Percentiles rank a stretch among this genome's conserved stretches.
Evolutionary conservation across 2,888 invertebrate genomes (phyloP).

Genomic region (Chrysopilus asiliformis): DNA sequence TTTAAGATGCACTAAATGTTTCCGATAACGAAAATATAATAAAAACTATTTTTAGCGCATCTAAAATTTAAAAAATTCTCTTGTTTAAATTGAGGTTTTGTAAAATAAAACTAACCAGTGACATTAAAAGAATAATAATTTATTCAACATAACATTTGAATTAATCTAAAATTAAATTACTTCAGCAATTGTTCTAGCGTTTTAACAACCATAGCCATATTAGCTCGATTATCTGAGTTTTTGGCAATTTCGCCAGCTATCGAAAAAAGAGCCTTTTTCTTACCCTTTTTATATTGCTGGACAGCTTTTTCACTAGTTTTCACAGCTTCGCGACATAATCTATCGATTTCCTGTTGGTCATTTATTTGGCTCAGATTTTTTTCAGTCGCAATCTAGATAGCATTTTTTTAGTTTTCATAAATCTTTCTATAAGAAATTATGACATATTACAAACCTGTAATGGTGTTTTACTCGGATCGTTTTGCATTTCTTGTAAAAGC

Average conservation of each 20-base stretch:
- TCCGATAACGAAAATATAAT: too few species aligned
- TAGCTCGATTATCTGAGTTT: conserved; percentile 46
- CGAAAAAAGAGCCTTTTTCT: conserved; percentile 52
- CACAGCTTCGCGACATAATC: conserved; percentile 47
- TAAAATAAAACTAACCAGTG: too few species aligned
- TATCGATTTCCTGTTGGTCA: conserved; percentile 43
- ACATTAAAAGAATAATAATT: too few species aligned
- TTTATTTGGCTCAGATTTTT: conserved; percentile 52
- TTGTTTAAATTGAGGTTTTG: too few species aligned
- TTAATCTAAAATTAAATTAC: too few species aligned
- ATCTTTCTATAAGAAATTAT: too few species aligned
- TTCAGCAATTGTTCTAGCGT: conserved; percentile 49
- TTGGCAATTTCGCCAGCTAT: conserved; percentile 48
- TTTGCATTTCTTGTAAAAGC: conserved; percentile 38
- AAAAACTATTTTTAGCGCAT: too few species aligned
- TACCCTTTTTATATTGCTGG: conserved; percentile 52
- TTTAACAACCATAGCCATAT: conserved; percentile 49
- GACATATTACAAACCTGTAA: conserved; percentile 20
- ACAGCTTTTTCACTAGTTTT: conserved; percentile 52
- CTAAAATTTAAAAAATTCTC: too few species aligned
- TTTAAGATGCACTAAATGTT: too few species aligned
- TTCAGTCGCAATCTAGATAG: conserved; percentile 43
- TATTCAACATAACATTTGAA: too few species aligned
- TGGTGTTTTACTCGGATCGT: conserved; percentile 33
- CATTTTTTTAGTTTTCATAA: too few species aligned